These are phyloP conservation scores for Muscidifurax raptorellus DNA, from an alignment of 1,140 invertebrate genomes.

Conservation along the genomic window DNA sequence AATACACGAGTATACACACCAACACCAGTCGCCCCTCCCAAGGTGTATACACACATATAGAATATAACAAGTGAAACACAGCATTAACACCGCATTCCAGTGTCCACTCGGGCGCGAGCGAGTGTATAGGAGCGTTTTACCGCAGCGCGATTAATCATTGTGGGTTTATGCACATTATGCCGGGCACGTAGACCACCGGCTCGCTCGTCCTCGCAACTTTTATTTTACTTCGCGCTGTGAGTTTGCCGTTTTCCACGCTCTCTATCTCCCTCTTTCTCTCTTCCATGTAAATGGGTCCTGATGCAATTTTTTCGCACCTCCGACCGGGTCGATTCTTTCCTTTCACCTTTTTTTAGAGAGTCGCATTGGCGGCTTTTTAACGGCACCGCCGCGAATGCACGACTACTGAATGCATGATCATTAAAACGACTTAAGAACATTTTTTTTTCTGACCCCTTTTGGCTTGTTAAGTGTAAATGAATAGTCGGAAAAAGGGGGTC, in stretches of 20 bases:
- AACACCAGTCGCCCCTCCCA: not conserved
- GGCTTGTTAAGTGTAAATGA: not conserved
- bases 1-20: not conserved
- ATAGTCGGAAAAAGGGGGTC: not conserved
- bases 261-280: not conserved
- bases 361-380: not conserved
- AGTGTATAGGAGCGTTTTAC: not conserved
- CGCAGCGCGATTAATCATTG: slow-evolving; percentile 25
- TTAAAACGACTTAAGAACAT: not conserved
- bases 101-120: not conserved
- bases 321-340: too few relatives aligned
- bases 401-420: not conserved
- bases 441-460: not conserved
- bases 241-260: not conserved
- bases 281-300: not conserved
- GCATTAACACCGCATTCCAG: slow-evolving; percentile 27
- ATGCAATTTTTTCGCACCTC: not conserved
- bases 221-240: slow-evolving; percentile 10
- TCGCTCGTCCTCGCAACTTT: not conserved
- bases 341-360: not conserved
- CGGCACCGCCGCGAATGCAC: not conserved
- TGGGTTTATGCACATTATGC: not conserved
- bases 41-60: not conserved
- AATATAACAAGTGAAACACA: not conserved
- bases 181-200: not conserved